A percentile compares a stretch with the other conserved stretches of the same genome.
Conservation (phyloP, 2,113 vertebrate genomes). For the Alligator sinensis region DNA sequence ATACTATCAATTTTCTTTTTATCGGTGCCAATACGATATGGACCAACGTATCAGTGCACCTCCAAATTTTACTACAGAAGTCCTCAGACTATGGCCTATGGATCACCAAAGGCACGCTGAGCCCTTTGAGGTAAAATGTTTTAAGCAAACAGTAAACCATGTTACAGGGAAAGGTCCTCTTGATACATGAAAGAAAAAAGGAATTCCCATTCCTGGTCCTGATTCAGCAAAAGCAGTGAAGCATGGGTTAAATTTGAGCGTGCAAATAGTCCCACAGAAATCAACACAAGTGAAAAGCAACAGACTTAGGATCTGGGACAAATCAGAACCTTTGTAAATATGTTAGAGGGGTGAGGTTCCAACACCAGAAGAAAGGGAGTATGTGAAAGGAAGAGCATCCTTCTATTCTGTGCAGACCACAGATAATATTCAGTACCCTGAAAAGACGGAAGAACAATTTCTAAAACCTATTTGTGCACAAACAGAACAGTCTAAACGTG, state of each 20-base stretch:
- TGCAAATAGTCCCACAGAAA: fast-evolving
- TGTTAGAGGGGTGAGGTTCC: not conserved
- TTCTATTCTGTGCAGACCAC: not conserved
- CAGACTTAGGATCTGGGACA: fast-evolving
- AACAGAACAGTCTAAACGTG: fast-evolving
- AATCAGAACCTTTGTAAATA: fast-evolving
- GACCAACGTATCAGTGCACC: no score
- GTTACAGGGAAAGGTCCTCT: not conserved
- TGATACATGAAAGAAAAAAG: no score
- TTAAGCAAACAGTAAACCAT: not conserved
- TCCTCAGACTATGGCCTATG: not conserved
- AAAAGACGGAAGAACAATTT: not conserved
- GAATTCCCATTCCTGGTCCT: no score
- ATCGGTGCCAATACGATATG: no score
- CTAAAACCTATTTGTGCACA: not conserved
- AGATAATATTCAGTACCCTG: not conserved
- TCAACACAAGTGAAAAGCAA: fast-evolving
- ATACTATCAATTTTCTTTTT: no score
- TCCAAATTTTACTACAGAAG: not conserved
- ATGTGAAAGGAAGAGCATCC: fast-evolving
- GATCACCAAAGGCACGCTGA: not conserved
- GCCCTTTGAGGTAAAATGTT: not conserved
- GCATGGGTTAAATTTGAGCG: fast-evolving
- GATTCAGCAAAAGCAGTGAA: not conserved
- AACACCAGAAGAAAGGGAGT: fast-evolving